Evolutionary conservation across 1,140 invertebrate genomes (phyloP), one percentile per base, ranked within the genome.

Genomic region (Sarcophaga bullata): DNA sequence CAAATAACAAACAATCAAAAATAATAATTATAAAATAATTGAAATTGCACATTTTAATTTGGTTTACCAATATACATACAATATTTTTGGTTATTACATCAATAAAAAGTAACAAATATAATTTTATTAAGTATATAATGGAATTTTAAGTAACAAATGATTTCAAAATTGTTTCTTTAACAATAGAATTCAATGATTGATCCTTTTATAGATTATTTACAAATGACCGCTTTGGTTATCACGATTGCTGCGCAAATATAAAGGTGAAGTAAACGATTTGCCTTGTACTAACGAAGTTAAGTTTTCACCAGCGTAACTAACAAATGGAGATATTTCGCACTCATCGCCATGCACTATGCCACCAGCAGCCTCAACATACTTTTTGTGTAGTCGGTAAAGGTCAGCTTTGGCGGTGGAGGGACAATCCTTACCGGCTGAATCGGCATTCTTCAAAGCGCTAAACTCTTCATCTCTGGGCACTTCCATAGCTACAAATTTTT

Each of bases 361-460:
- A n/a, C 97, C 97, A 11, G 97, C 97, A 81, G 94, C 91, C 85
- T 95, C 90, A 4, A 99, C 92, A 90, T 96, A 98, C 81, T 94
- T 94, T 84, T 94, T 94, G 90, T 99, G 98, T 15, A 99, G 91
- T 17, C 92, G 91, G 84, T 95, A 93, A 25, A 99, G 88, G 86
- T 97, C 96, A 19, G 93, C 91, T 17, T 94, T 92, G 5, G 96
- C 95, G 0, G 98, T 98, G 0, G 93, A 94, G 0, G 98, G 96
- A 84, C 96, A 98, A 90, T 99, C 98, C 87, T 97, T 97, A 75
- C 94, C 95, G 48, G 93, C 94, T 1, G 92, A 91, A 90, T 99
- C 96, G 5, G 95, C 92, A 92, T 99, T 99, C 90, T 99, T 99
- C 83, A 99, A 89, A 0, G 98, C 97, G 86, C 98, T 98, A 89